Percentiles rank a stretch among this genome's conserved stretches.
Conservation (phyloP, 2,888 invertebrate species). For the Melitaea athalia region DNA sequence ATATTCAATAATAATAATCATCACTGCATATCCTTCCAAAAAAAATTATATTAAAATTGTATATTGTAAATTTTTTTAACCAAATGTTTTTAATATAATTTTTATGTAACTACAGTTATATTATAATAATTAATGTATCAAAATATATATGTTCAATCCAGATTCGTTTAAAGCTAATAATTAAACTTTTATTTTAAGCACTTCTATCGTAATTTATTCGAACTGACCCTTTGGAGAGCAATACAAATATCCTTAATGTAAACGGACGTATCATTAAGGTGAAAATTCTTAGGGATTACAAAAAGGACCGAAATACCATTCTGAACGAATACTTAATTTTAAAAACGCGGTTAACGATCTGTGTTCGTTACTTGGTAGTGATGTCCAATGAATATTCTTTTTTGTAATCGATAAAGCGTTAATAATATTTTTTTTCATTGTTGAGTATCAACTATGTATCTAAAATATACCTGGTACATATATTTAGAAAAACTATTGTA, state of each 20-base stretch:
- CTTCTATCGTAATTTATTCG: neutral
- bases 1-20: too few relatives aligned
- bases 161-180: too few relatives aligned
- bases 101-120: too few relatives aligned
- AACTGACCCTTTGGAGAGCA: conserved; percentile 47
- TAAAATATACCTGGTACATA: too few relatives aligned
- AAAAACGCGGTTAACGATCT: conserved; percentile 71
- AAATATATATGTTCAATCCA: too few relatives aligned
- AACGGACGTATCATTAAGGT: conserved; percentile 71
- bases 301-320: conserved; percentile 57
- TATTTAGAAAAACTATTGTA: too few relatives aligned
- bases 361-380: conserved; percentile 64
- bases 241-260: conserved; percentile 63
- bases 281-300: conserved; percentile 76
- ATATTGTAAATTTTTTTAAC: too few relatives aligned
- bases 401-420: conserved; percentile 12
- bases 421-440: neutral
- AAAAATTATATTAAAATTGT: too few relatives aligned
- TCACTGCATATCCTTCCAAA: too few relatives aligned
- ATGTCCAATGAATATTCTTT: conserved; percentile 36
- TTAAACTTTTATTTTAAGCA: neutral
- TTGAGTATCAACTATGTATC: too few relatives aligned
- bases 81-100: too few relatives aligned
- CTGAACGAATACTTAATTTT: conserved; percentile 68
- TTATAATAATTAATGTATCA: too few relatives aligned